These are phyloP conservation scores for Hydrolagus colliei DNA, from an alignment of 2,797 vertebrate genomes.

Conservation along the genomic window DNA sequence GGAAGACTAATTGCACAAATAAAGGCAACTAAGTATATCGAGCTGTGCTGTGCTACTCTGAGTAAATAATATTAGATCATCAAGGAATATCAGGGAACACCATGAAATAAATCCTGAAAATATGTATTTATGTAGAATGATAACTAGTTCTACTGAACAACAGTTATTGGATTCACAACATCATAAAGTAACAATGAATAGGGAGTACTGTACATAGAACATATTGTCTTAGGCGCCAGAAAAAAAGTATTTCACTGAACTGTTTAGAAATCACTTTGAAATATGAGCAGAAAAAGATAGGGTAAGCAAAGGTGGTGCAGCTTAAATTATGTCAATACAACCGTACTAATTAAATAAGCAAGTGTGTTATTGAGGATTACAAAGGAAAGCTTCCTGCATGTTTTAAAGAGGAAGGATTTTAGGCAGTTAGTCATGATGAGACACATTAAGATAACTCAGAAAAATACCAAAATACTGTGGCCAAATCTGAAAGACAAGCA, in stretches of 20 bases:
- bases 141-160: not conserved
- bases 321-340: not conserved
- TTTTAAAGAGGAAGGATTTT: not conserved
- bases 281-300: not conserved
- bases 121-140: not conserved
- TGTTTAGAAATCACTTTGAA: not conserved
- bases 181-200: not conserved
- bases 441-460: not conserved
- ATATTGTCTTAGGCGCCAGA: not conserved
- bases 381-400: not conserved
- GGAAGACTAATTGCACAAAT: not conserved
- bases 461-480: not conserved
- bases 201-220: not conserved
- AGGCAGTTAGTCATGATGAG: not conserved
- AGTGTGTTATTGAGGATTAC: not conserved
- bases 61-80: not conserved
- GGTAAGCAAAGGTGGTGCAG: not conserved
- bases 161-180: not conserved
- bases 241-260: not conserved
- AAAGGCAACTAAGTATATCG: not conserved
- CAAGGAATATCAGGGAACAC: not conserved
- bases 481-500: not conserved
- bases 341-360: constrained; percentile 2
- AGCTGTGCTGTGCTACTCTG: not conserved
- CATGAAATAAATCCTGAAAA: not conserved